Conservation (phyloP, 2,113 vertebrate genomes). For the Tragelaphus scriptus region DNA sequence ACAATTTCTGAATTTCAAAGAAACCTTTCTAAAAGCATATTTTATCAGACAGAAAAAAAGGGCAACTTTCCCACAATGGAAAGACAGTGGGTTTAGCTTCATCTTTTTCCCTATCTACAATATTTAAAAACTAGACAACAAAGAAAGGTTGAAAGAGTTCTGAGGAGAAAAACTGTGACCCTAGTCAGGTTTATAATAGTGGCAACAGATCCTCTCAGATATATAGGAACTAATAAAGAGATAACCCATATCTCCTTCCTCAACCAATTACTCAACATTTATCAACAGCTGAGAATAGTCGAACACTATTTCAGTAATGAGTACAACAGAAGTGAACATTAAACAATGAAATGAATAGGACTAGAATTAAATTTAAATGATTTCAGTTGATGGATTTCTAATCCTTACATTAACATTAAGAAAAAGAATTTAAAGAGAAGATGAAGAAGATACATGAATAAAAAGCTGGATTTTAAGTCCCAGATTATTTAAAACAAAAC, state of each 20-base stretch:
- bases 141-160: not conserved
- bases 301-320: not conserved
- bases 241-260: not conserved
- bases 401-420: not conserved
- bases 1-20: not conserved
- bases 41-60: not conserved
- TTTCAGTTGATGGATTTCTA: not conserved
- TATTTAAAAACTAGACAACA: not conserved
- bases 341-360: not conserved
- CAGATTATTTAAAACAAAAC: not conserved
- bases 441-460: not conserved
- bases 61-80: not conserved
- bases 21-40: not conserved
- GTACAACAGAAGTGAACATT: not conserved
- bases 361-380: not conserved
- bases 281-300: not conserved
- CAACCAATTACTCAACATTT: not conserved
- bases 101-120: not conserved
- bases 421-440: not conserved
- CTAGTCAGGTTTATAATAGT: not conserved
- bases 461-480: not conserved
- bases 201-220: not conserved
- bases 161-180: not conserved
- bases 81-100: not conserved
- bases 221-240: not conserved